These are phyloP conservation scores for Scopus umbretta DNA, from an alignment of 2,113 vertebrate genomes.

Conservation along the genomic window DNA sequence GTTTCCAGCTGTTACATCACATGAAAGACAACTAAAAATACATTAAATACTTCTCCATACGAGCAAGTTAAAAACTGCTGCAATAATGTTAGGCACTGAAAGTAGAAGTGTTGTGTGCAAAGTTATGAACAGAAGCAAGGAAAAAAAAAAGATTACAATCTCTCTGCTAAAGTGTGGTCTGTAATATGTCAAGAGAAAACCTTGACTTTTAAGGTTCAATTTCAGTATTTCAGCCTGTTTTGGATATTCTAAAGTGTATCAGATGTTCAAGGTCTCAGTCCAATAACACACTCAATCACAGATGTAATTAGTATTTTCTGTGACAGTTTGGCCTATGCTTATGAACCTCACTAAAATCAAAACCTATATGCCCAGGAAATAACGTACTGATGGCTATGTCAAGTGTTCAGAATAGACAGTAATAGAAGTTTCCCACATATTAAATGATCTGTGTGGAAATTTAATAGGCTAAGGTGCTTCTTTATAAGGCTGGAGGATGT, in stretches of 20 bases:
- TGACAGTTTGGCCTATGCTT: background rate
- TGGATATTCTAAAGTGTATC: background rate
- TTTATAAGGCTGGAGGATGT: background rate
- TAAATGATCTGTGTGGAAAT: background rate
- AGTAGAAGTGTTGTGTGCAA: background rate
- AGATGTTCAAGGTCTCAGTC: background rate
- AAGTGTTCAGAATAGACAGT: background rate
- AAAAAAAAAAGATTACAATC: background rate
- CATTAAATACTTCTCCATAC: conserved; percentile 56
- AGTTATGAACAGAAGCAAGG: background rate
- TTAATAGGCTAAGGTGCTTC: background rate
- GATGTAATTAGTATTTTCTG: background rate
- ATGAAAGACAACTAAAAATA: conserved; percentile 63
- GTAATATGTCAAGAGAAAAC: background rate
- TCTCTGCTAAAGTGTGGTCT: background rate
- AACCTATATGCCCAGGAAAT: background rate
- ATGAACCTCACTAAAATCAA: background rate
- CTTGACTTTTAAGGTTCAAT: background rate
- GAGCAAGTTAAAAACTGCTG: background rate
- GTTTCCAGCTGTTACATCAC: conserved; percentile 57
- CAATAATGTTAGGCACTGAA: background rate
- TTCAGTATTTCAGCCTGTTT: background rate
- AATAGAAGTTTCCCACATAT: background rate
- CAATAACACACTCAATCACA: background rate
- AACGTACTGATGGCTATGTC: background rate